Base-by-base conservation (phyloP, 2,113 vertebrate genomes). In the Clinocottus analis region DNA sequence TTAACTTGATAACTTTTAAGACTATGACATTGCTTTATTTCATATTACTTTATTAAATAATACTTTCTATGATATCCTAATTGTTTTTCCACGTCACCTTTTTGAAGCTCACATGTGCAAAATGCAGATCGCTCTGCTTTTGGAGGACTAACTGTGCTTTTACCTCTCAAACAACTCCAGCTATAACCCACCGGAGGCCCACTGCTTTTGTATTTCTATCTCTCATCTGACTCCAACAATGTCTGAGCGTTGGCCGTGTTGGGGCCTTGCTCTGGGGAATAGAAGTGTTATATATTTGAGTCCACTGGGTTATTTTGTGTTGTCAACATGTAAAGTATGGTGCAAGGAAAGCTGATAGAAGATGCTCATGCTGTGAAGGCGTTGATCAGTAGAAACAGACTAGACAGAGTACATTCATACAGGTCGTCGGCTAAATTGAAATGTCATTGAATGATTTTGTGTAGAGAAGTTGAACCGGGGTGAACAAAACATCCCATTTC, bases 201-300 rank as follows among this genome's bases (percentile, higher is more conserved):
- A 5, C 43, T 59, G 72, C 35, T 14, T 76, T 79, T 60, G 31
- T 69, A 59, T 77, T 69, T 76, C 12, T 61, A 37, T 70, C 49
- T 39, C 12, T 58, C 63, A 82, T 86, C 61, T 19, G 23, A 33
- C 45, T 79, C 64, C 60, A 80, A n/a, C 27, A 41, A 37, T 35
- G 62, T 75, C 69, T 72, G 3, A 35, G 64, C 66, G 77, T 73
- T 76, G 75, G 60, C 77, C 62, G 73, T 55, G 69, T 75, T 33
- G 12, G 55, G 31, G 39, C 27, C 69, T 67, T 58, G 39, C 65
- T 76, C 76, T 45, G 56, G 62, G 37, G 58, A 83, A 61, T 7
- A 65, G 63, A 74, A 72, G 82, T 67, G 62, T 81, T 70, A 68
- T 21, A n/a, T 0, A 31, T 70, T 13, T 7, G 21, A 62, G 19